phyloP scores from a whole-genome alignment of 2,113 vertebrate species.

The Copsychus sechellarum region DNA sequence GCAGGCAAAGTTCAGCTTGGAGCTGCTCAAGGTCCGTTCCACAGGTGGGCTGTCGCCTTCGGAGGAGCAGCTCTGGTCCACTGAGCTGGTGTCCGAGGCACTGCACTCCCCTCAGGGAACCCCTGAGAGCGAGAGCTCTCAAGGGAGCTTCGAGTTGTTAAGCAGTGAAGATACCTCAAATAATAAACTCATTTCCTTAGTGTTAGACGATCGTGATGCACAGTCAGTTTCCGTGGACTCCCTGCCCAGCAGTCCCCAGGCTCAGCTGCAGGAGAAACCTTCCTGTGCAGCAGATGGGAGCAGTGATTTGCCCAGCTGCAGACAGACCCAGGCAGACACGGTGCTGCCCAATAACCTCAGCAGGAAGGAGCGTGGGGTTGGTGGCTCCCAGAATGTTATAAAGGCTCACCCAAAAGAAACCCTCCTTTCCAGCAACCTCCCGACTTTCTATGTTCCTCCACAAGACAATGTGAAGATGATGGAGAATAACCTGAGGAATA shows the following conservation, averaged over 20 bases:
- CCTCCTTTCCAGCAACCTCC: slow-evolving; percentile 79
- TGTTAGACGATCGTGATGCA: slow-evolving; percentile 61
- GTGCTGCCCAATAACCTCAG: slow-evolving; percentile 45
- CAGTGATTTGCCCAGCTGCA: background rate
- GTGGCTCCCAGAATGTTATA: slow-evolving; percentile 8
- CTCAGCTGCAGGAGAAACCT: slow-evolving; percentile 42
- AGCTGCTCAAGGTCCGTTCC: slow-evolving; percentile 92
- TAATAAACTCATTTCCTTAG: slow-evolving; percentile 47
- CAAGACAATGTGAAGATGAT: slow-evolving; percentile 59
- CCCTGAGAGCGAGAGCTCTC: slow-evolving; percentile 91
- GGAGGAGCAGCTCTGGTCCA: slow-evolving; percentile 87
- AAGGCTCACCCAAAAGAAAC: slow-evolving; percentile 67
- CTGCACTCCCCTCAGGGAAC: slow-evolving; percentile 84
- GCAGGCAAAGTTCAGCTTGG: slow-evolving; percentile 95
- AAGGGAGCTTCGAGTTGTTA: slow-evolving; percentile 89
- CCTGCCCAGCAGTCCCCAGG: slow-evolving; percentile 49
- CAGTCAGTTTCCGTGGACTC: background rate
- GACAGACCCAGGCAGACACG: background rate
- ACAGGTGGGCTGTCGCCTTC: slow-evolving; percentile 83
- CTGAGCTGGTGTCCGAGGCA: slow-evolving; percentile 80
- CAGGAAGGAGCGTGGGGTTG: background rate
- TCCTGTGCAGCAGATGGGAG: slow-evolving; percentile 41
- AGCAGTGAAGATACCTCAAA: slow-evolving; percentile 80
- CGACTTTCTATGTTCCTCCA: slow-evolving; percentile 88
- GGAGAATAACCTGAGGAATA: slow-evolving; percentile 66